Conservation (phyloP, 2,888 invertebrate species). For the Eulithis testata region DNA sequence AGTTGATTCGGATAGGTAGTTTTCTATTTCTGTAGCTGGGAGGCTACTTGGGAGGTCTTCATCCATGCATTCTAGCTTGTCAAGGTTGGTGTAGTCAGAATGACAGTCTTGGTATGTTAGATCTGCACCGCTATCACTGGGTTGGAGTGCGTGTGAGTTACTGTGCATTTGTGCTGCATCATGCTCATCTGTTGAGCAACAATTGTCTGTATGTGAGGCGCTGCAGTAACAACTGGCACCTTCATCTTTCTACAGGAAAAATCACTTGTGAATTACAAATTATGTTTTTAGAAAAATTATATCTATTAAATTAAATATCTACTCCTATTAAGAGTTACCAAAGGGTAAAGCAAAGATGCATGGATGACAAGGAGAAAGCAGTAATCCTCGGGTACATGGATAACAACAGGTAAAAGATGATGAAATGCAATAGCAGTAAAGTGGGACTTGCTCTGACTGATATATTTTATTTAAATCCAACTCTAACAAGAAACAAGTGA, state of each 20-base stretch:
- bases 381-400: no score
- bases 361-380: no score
- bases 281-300: no score
- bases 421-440: no score
- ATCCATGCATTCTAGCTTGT: conserved; percentile 72
- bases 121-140: conserved; percentile 90
- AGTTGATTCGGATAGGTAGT: conserved; percentile 67
- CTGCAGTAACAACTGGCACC: conserved; percentile 89
- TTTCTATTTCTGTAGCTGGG: conserved; percentile 55
- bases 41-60: conserved; percentile 58
- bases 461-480: no score
- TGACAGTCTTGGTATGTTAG: conserved; percentile 85
- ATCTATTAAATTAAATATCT: no score
- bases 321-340: no score
- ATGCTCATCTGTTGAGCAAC: conserved; percentile 90
- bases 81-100: conserved; percentile 71
- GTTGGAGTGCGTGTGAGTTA: conserved; percentile 84
- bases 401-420: no score
- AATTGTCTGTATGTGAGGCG: conserved; percentile 90
- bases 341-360: no score
- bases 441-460: no score
- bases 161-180: conserved; percentile 78
- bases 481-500: no score
- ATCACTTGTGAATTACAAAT: not conserved
- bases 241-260: conserved; percentile 75